Conservation (phyloP, 2,888 invertebrate species). For the Leptarthrus brevirostris region DNA sequence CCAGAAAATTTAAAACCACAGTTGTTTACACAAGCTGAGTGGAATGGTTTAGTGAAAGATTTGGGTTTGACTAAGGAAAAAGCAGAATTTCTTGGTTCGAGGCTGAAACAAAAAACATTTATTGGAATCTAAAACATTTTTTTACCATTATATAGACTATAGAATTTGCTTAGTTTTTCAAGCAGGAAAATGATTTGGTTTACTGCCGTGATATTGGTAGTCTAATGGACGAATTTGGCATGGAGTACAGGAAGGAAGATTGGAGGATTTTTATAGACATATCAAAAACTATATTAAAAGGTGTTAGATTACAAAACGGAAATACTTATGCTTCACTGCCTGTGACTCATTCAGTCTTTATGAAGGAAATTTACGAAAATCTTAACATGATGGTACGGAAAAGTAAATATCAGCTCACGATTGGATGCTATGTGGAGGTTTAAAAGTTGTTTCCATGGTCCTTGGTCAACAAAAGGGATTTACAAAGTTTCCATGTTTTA, state of each 20-base stretch:
- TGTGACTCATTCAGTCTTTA: neutral
- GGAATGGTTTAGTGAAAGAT: too few relatives aligned
- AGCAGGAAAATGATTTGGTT: too few relatives aligned
- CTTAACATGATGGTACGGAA: neutral
- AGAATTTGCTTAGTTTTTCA: too few relatives aligned
- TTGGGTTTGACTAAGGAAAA: too few relatives aligned
- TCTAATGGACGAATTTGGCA: neutral
- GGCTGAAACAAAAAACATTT: too few relatives aligned
- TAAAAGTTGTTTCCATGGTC: neutral
- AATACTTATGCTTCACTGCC: neutral
- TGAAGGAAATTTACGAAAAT: neutral
- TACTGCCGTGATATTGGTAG: too few relatives aligned
- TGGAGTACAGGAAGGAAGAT: neutral
- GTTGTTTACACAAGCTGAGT: constrained; percentile 3
- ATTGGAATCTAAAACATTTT: too few relatives aligned
- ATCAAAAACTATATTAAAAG: neutral
- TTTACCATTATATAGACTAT: too few relatives aligned
- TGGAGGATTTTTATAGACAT: too few relatives aligned
- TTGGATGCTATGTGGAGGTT: too few relatives aligned
- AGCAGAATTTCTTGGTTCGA: too few relatives aligned
- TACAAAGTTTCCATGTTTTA: too few relatives aligned
- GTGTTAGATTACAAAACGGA: neutral
- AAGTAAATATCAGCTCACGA: neutral
- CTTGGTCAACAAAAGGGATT: neutral
- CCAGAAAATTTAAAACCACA: neutral